Percentiles rank a stretch among this genome's conserved stretches.
phyloP scores from a whole-genome alignment of 2,113 vertebrate genomes.

The Platysternon megacephalum region DNA sequence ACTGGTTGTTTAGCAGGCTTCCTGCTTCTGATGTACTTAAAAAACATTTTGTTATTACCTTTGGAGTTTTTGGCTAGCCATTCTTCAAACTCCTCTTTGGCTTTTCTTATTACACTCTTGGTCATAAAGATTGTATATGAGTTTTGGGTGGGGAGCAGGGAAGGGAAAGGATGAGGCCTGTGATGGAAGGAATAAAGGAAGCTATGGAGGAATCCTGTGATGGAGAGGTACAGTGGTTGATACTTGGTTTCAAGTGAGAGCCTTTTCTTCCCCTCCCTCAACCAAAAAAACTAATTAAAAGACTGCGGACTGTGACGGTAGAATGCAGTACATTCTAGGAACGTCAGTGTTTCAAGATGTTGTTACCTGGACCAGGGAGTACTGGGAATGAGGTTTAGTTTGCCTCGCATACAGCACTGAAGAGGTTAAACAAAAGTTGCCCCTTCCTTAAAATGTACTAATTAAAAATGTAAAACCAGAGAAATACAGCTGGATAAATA shows the following conservation, averaged over 20 bases:
- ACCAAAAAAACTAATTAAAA: neutral
- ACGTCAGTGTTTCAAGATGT: neutral
- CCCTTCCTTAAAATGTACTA: constrained; percentile 69
- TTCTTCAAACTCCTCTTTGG: too few species aligned
- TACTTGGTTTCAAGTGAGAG: neutral
- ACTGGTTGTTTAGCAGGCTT: too few species aligned
- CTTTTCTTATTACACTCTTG: too few species aligned
- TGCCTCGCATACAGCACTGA: neutral
- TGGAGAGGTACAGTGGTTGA: neutral
- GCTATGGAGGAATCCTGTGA: neutral
- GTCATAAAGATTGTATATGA: neutral
- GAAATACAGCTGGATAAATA: constrained; percentile 81
- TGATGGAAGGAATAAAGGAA: neutral
- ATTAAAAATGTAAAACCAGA: constrained; percentile 80
- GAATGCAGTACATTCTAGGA: neutral
- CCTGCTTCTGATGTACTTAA: too few species aligned
- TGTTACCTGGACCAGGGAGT: neutral
- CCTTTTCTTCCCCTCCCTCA: neutral
- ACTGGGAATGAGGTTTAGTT: neutral
- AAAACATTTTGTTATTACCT: too few species aligned
- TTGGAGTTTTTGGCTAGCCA: too few species aligned
- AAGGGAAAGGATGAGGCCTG: neutral
- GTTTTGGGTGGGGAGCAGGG: neutral
- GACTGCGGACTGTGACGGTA: neutral
- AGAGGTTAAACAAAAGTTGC: constrained; percentile 67